phyloP scores from a whole-genome alignment of 2,113 vertebrate genomes.

The Spizaetus ornatus region DNA sequence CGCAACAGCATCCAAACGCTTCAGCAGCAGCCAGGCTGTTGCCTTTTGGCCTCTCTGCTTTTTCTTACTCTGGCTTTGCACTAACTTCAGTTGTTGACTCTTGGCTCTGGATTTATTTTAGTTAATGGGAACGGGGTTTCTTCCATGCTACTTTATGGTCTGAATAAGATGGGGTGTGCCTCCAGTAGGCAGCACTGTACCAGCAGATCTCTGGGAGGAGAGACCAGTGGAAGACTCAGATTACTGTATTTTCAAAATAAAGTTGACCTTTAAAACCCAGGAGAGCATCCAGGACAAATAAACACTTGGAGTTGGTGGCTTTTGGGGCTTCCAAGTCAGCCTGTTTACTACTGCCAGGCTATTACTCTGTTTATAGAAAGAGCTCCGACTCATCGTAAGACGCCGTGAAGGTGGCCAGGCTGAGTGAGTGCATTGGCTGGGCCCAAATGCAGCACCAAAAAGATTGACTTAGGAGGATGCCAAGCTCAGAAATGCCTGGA shows the following conservation, averaged over 20 bases:
- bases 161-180: conserved; percentile 6
- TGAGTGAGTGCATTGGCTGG: background rate
- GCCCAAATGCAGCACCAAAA: background rate
- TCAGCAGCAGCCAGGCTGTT: background rate
- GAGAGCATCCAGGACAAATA: background rate
- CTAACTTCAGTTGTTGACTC: background rate
- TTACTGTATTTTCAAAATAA: conserved; percentile 19
- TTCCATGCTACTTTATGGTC: background rate
- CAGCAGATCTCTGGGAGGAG: background rate
- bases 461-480: background rate
- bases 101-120: background rate
- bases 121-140: background rate
- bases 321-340: background rate
- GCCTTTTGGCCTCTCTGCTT: background rate
- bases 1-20: background rate
- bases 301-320: background rate
- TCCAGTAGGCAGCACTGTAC: background rate
- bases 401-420: background rate
- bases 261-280: conserved; percentile 24
- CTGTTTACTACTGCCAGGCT: background rate
- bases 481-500: background rate
- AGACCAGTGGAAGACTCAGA: background rate
- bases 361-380: background rate
- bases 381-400: background rate
- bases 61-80: background rate